Evolutionary conservation across 2,888 invertebrate species (phyloP).

Genomic region (Lamellibrachia satsuma): DNA sequence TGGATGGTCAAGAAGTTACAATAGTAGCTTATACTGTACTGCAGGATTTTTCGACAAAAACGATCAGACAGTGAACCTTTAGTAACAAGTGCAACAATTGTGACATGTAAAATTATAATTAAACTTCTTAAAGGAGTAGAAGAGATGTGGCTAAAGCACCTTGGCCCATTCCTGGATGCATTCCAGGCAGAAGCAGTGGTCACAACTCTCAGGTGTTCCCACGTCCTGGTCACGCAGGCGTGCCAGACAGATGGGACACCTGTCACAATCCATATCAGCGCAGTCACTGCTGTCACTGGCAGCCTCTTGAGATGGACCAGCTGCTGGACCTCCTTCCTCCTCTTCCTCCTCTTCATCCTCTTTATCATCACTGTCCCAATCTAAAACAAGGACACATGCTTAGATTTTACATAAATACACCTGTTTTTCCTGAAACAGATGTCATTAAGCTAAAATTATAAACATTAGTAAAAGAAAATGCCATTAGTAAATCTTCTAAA

Average conservation of each 20-base stretch:
- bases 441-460: no score
- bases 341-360: slow-evolving; percentile 29
- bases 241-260: slow-evolving; percentile 82
- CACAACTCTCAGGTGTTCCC: slow-evolving; percentile 86
- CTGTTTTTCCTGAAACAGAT: no score
- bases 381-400: neutral
- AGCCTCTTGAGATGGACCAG: neutral
- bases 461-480: no score
- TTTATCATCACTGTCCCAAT: neutral
- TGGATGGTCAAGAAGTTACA: no score
- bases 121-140: neutral
- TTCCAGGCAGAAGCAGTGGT: slow-evolving; percentile 87
- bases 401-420: neutral
- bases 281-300: neutral
- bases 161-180: slow-evolving; percentile 95
- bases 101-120: neutral
- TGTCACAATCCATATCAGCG: slow-evolving; percentile 41
- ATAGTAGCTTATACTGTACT: no score
- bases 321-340: neutral
- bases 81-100: slow-evolving; percentile 27
- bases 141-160: slow-evolving; percentile 54
- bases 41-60: no score
- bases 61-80: neutral
- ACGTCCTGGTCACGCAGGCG: slow-evolving; percentile 76
- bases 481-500: no score